These are phyloP conservation scores for Stenurella melanura DNA, from an alignment of 2,888 invertebrate species.

Conservation along the genomic window DNA sequence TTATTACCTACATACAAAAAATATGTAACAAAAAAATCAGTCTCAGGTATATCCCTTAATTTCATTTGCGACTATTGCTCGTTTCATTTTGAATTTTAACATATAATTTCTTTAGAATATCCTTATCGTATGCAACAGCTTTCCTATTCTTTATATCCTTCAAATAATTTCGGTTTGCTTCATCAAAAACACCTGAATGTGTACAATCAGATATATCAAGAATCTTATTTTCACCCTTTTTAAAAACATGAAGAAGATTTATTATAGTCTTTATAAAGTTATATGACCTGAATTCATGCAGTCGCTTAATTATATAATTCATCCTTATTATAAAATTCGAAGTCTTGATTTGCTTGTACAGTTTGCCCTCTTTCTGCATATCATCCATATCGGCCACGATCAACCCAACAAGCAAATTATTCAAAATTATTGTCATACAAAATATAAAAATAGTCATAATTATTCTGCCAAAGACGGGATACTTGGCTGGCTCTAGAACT, in stretches of 20 bases:
- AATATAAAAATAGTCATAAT: slow-evolving; percentile 60
- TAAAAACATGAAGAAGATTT: slow-evolving; percentile 48
- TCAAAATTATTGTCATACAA: slow-evolving; percentile 62
- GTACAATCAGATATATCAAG: slow-evolving; percentile 37
- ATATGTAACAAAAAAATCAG: background rate
- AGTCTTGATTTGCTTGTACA: slow-evolving; percentile 58
- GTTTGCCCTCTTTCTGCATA: slow-evolving; percentile 55
- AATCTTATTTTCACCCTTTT: slow-evolving; percentile 45
- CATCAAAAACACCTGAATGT: slow-evolving; percentile 50
- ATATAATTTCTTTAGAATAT: slow-evolving; percentile 31
- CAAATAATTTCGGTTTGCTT: slow-evolving; percentile 50
- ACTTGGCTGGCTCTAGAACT: slow-evolving; percentile 51
- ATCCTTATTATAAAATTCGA: slow-evolving; percentile 57
- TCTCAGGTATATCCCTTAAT: background rate
- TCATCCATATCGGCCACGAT: slow-evolving; percentile 62
- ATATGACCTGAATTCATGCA: slow-evolving; percentile 47
- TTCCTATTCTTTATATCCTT: slow-evolving; percentile 48
- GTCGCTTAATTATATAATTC: slow-evolving; percentile 51
- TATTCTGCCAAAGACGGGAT: slow-evolving; percentile 58
- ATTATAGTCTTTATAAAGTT: slow-evolving; percentile 44
- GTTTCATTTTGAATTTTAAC: background rate
- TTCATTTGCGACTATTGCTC: background rate
- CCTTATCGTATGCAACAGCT: slow-evolving; percentile 26
- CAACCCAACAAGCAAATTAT: slow-evolving; percentile 61
- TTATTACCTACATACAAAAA: background rate